Evolutionary conservation across 2,113 vertebrate genomes (phyloP).

Genomic region (Dipodomys merriami): DNA sequence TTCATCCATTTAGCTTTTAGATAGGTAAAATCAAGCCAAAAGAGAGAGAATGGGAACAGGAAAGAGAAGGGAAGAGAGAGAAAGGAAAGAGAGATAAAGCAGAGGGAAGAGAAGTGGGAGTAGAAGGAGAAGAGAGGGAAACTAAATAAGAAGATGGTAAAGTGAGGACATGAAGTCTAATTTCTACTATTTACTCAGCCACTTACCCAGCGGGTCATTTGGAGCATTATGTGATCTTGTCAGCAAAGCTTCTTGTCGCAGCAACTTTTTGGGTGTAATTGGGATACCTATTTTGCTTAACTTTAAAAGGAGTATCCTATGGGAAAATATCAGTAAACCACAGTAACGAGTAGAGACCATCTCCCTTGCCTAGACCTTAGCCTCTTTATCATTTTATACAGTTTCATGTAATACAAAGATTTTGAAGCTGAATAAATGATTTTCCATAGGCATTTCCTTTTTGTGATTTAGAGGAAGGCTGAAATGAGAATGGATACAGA

Average conservation of each 20-base stretch:
- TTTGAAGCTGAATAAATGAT: conserved; percentile 35
- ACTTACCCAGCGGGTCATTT: neutral
- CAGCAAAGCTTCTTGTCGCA: neutral
- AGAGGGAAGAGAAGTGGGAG: neutral
- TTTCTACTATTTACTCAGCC: neutral
- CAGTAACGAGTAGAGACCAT: neutral
- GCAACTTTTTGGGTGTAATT: neutral
- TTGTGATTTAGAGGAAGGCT: neutral
- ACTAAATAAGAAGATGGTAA: neutral
- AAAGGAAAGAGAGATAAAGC: neutral
- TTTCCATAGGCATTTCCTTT: neutral
- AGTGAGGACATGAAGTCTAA: neutral
- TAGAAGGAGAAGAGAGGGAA: neutral
- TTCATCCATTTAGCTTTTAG: conserved; percentile 4
- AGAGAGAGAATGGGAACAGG: neutral
- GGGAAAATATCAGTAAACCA: neutral
- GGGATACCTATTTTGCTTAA: neutral
- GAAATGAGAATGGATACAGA: neutral
- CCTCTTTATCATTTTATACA: neutral
- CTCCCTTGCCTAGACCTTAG: neutral
- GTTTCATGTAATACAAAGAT: neutral
- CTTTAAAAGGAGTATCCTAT: neutral
- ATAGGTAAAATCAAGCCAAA: neutral
- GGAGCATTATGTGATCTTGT: neutral
- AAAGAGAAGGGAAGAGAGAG: too few relatives aligned